A percentile compares a stretch with the other conserved stretches of the same genome.
Conservation (phyloP, 2,113 vertebrate species). For the Phrynosoma blainvillii region DNA sequence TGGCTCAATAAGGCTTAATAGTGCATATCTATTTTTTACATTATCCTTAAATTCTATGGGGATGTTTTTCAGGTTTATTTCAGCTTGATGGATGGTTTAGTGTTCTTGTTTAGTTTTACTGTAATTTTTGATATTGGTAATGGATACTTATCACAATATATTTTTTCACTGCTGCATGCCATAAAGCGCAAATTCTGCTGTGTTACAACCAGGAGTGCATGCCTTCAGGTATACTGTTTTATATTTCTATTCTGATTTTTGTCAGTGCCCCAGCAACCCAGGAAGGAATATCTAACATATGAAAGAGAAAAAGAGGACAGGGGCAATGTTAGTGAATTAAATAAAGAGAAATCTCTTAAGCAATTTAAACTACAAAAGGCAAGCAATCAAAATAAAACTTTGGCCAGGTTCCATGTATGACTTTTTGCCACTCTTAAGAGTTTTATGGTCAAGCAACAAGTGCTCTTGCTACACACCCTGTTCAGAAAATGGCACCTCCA, state of each 20-base stretch:
- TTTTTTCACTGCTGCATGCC: too few relatives aligned
- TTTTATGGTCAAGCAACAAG: constrained; percentile 11
- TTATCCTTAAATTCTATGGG: too few relatives aligned
- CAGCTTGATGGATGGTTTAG: too few relatives aligned
- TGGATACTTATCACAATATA: too few relatives aligned
- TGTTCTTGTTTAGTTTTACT: too few relatives aligned
- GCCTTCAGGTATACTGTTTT: too few relatives aligned
- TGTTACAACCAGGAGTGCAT: too few relatives aligned
- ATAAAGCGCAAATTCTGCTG: too few relatives aligned
- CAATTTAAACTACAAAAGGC: not conserved
- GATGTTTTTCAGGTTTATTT: too few relatives aligned
- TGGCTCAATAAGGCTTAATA: too few relatives aligned
- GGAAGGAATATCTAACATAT: not conserved
- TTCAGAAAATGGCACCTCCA: constrained; percentile 30
- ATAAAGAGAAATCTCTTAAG: not conserved
- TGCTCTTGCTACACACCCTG: constrained; percentile 11
- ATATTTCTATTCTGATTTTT: not conserved
- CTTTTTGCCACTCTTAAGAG: not conserved
- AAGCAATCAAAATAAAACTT: not conserved
- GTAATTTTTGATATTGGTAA: too few relatives aligned
- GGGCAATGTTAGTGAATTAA: not conserved
- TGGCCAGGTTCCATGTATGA: not conserved
- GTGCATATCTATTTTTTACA: too few relatives aligned
- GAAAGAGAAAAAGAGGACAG: not conserved
- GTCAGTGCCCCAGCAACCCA: not conserved